These are phyloP conservation scores for Trinectes maculatus DNA, from an alignment of 2,113 vertebrate genomes.

Conservation along the genomic window DNA sequence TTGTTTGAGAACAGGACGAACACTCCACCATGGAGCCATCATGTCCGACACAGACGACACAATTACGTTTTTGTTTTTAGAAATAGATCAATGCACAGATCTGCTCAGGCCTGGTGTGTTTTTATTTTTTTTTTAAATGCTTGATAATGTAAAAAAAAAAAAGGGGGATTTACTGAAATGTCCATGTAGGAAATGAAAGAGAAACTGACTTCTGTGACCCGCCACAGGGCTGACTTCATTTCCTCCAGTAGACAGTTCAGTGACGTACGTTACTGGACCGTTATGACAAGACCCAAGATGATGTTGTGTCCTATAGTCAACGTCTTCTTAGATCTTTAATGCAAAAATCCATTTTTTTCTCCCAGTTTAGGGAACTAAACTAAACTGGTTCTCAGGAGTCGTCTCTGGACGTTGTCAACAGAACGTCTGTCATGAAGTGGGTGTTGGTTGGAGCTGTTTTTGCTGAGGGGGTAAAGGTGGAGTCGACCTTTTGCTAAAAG, in stretches of 20 bases:
- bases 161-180: constrained; percentile 1
- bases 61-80: no score
- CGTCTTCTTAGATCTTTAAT: no score
- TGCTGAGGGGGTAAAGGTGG: constrained; percentile 51
- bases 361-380: neutral
- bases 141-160: neutral
- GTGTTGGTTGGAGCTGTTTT: constrained; percentile 12
- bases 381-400: neutral
- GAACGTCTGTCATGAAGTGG: constrained; percentile 9
- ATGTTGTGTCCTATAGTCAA: no score
- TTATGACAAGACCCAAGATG: no score
- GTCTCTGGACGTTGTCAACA: neutral
- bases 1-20: no score
- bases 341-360: no score
- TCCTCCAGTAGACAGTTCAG: no score
- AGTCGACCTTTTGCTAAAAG: constrained; percentile 70
- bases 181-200: constrained; percentile 9
- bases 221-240: neutral
- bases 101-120: no score
- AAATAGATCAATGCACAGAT: no score
- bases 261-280: no score
- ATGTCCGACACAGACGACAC: no score
- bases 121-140: neutral
- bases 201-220: neutral
- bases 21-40: no score